Evolutionary conservation across 2,113 vertebrate genomes (phyloP), one percentile per base, ranked within the genome.

Genomic region (Hiodon alosoides): DNA sequence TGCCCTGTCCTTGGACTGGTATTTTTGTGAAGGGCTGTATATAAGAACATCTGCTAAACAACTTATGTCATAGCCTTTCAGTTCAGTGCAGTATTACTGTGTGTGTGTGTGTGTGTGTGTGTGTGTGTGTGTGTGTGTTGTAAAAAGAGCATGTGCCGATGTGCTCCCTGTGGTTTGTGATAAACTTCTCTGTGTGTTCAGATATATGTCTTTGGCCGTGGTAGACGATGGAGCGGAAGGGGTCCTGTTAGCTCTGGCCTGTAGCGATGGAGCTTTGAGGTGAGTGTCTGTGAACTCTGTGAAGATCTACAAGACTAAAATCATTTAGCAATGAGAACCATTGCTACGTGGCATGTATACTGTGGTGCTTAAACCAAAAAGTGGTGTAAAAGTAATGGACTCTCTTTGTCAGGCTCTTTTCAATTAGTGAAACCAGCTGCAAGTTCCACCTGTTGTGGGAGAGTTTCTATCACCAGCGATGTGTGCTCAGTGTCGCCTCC

Each of bases 251-350:
- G 93, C 93, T 76, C 84, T 94, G 3, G 95, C 92, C 69, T 96
- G 97, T 84, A 99, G 97, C 0, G 97, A 99, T 0, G 97, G 93
- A 71, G 95, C 95, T 0, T 85, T 99, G 74, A 94, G 96, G 97
- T 98, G 69, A 82, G 90, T 84, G 52, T 67, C 5, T 67, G 47
- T 4, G 17, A 46, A 51, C 52, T 31, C 54, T 76, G 58, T 62
- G 7, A 52, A 11, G 61, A 50, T 46, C 17, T 46, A 17, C 70
- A 7, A 67, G 61, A 61, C 69, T 55, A 16, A 55, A 69, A 64
- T 66, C 67, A 61, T 76, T 58, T 50, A 53, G 31, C 8, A 47
- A 58, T n/a, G n/a, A n/a, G n/a, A 48, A 74, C 72, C 14, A 61
- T 7, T 14, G 72, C 13, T 31, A 14, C 17, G n/a, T 7, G 14